Percentiles rank a stretch among this genome's conserved stretches.
These are phyloP conservation scores for Pseudoatta argentina DNA, from an alignment of 1,140 invertebrate species.

Conservation along the genomic window DNA sequence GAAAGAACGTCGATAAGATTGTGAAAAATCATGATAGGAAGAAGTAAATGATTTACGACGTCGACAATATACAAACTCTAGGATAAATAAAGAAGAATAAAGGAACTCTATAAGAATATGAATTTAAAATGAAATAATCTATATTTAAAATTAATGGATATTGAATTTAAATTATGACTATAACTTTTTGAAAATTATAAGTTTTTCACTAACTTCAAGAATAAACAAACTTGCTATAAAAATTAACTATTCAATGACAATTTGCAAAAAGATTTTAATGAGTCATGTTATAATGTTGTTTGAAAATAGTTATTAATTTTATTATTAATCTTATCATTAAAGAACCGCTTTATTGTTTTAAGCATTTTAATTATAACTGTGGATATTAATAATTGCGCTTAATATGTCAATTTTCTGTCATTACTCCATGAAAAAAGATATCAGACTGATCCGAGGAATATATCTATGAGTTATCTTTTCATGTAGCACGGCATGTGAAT, in stretches of 20 bases:
- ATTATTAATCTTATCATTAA: background rate
- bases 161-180: background rate
- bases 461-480: constrained; percentile 1
- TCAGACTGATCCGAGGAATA: background rate
- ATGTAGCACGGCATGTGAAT: background rate
- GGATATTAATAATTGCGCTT: background rate
- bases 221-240: background rate
- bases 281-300: background rate
- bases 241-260: background rate
- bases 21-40: background rate
- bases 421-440: background rate
- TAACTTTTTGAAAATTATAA: background rate
- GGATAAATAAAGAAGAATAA: background rate
- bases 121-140: background rate
- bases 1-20: background rate
- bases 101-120: background rate
- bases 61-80: background rate
- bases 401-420: background rate
- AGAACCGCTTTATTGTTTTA: background rate
- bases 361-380: background rate
- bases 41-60: constrained; percentile 58
- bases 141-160: background rate
- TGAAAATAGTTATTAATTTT: background rate
- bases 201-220: background rate
- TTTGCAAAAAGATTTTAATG: background rate